Evolutionary conservation across 2,888 invertebrate genomes (phyloP).

Genomic region (Scelioninae gen. 1): DNA sequence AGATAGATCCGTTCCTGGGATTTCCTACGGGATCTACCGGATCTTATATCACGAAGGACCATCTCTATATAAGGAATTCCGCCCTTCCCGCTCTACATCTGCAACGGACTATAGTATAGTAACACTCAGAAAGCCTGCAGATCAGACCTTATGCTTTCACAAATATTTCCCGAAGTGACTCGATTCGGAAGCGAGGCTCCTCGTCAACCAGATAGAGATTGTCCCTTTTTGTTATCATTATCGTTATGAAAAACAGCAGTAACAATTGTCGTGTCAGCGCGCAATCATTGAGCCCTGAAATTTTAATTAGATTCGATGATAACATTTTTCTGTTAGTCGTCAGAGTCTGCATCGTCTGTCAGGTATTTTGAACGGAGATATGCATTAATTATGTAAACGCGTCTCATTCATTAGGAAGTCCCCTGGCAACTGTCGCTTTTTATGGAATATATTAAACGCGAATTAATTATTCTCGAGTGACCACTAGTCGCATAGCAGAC

Average conservation of each 20-base stretch:
- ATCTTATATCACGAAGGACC: constrained; percentile 84
- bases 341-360: constrained; percentile 55
- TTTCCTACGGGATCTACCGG: constrained; percentile 84
- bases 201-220: no score
- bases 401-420: constrained; percentile 71
- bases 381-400: constrained; percentile 74
- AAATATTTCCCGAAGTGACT: constrained; percentile 67
- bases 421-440: constrained; percentile 67
- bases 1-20: constrained; percentile 84
- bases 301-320: constrained; percentile 60
- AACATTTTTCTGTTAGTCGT: constrained; percentile 50
- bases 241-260: background rate
- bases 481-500: constrained; percentile 32
- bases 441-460: constrained; percentile 72
- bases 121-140: constrained; percentile 67
- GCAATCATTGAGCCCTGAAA: constrained; percentile 26
- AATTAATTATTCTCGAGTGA: constrained; percentile 70
- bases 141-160: constrained; percentile 73
- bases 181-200: constrained; percentile 47
- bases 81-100: constrained; percentile 66
- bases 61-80: constrained; percentile 83
- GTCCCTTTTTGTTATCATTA: constrained; percentile 4
- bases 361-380: constrained; percentile 69
- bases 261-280: constrained; percentile 16
- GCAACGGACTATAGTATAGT: constrained; percentile 58